A percentile compares a stretch with the other conserved stretches of the same genome.
Evolutionary conservation across 2,113 vertebrate species (phyloP).

Genomic region (Tricholaema leucomelas): DNA sequence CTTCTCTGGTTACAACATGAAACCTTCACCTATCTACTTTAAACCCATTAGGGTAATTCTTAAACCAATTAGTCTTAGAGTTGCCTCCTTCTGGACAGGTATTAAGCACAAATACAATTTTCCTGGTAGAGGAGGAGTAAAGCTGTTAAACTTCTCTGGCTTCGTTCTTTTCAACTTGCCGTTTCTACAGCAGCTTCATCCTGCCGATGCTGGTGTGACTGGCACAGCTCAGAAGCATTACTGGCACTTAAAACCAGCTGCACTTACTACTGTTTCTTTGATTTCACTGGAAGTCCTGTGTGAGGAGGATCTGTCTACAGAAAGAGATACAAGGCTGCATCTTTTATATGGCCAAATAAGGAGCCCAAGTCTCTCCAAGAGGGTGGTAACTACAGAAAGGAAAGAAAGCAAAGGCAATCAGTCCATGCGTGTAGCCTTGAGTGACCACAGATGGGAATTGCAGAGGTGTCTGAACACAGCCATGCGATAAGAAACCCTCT

Average conservation of each 20-base stretch:
- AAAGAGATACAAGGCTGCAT: background rate
- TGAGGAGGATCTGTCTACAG: background rate
- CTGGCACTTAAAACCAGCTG: background rate
- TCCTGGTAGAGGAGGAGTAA: background rate
- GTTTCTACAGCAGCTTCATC: background rate
- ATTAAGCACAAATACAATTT: background rate
- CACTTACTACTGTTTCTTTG: background rate
- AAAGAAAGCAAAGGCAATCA: background rate
- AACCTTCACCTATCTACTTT: background rate
- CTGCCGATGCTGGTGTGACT: background rate
- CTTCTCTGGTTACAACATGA: background rate
- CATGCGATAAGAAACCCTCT: background rate
- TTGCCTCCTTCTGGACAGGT: background rate
- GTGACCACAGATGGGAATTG: background rate
- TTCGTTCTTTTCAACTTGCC: background rate
- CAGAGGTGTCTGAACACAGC: background rate
- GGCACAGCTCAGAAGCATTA: background rate
- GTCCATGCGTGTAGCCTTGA: background rate
- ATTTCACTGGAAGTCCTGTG: background rate
- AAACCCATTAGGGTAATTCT: background rate
- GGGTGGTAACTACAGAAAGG: background rate
- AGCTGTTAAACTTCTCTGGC: background rate
- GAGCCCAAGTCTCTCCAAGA: background rate
- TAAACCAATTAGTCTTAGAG: background rate
- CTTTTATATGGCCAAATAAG: background rate